Evolutionary conservation across 2,888 invertebrate species (phyloP).

Genomic region (Ellobium chinense): DNA sequence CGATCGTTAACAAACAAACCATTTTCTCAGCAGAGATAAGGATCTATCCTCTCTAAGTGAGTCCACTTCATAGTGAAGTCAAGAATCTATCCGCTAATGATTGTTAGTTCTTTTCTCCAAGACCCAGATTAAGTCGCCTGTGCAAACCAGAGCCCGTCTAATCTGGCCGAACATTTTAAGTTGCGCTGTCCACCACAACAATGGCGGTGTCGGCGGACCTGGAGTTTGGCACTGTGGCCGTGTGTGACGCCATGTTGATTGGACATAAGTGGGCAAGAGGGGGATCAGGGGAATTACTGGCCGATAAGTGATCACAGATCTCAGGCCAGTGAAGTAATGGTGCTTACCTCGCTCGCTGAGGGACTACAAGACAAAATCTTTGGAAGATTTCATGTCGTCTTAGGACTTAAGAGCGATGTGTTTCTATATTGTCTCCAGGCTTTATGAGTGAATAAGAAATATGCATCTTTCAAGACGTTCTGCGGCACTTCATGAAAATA

Average conservation of each 20-base stretch:
- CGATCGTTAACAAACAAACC: background rate
- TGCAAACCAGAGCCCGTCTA: background rate
- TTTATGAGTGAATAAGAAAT: too few relatives aligned
- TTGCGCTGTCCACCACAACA: background rate
- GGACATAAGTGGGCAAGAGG: background rate
- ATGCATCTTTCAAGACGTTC: too few relatives aligned
- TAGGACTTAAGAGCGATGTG: too few relatives aligned
- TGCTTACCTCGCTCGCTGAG: too few relatives aligned
- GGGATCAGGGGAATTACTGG: background rate
- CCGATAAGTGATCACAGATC: background rate
- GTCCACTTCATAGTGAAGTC: background rate
- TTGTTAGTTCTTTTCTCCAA: background rate
- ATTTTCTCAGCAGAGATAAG: conserved; percentile 13
- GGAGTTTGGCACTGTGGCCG: background rate
- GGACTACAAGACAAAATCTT: too few relatives aligned
- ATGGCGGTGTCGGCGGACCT: background rate
- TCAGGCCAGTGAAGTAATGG: background rate
- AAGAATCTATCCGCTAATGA: background rate
- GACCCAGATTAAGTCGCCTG: background rate
- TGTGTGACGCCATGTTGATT: background rate
- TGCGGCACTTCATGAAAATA: too few relatives aligned
- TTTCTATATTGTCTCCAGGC: too few relatives aligned
- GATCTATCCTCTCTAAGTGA: background rate
- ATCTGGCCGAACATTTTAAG: background rate
- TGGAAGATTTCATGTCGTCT: too few relatives aligned